Evolutionary conservation across 2,797 vertebrate genomes (phyloP), one percentile per base, ranked within the genome.

Genomic region (Labeo calbasu): DNA sequence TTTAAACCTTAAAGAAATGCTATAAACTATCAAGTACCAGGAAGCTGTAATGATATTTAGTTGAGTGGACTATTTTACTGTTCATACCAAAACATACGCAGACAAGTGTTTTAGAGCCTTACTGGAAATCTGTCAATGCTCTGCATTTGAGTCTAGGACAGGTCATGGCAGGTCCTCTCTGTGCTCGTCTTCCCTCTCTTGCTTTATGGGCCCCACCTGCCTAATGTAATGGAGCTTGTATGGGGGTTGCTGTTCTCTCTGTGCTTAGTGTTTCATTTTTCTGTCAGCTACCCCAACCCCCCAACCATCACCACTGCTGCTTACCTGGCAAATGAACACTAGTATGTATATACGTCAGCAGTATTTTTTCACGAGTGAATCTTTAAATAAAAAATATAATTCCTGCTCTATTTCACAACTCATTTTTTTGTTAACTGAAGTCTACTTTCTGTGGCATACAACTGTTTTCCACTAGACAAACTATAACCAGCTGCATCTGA

Each of bases 171-270:
- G 93, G 93, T 94, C 91, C 87, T 88, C 88, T 73, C 59, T 80
- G 28, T 72, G 17, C 76, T 83, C 17, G 23, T n/a, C 25, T 68
- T 68, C 83, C 28, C 28, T 46, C 25, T 89, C 86, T 66, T 82
- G 89, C 89, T 93, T 94, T 92, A 94, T 79, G 83, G 91, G 91
- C 93, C 92, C 92, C 93, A 95, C 93, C 94, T 96, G 94, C 91
- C 89, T 93, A 91, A 90, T 88, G 88, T 69, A 78, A 83, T 79
- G 70, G 75, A 85, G 77, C 69, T 21, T 72, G 46, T 55, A 87
- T 88, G 73, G 79, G 91, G 79, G 84, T 83, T 87, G 84, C 78
- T 91, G 81, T 82, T 70, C 71, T 71, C 48, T 81, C 82, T 82
- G 71, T 66, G 43, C 63, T 77, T 46, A 70, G 75, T 12, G n/a